Base-by-base conservation (phyloP, 2,113 vertebrate genomes). In the Opisthocomus hoazin region DNA sequence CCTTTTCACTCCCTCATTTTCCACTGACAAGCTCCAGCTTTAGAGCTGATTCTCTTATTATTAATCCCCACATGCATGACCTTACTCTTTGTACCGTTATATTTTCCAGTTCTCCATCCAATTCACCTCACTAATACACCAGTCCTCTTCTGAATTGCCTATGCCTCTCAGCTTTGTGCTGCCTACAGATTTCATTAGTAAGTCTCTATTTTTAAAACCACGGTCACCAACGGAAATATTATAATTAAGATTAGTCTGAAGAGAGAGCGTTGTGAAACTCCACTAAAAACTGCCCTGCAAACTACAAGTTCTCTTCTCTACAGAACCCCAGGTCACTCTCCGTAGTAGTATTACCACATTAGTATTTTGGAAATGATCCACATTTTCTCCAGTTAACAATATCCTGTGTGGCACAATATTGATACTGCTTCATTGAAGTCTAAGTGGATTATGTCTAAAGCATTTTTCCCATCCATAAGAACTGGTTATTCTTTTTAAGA, bases 381-480 rank as follows among this genome's bases (percentile, higher is more conserved):
- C 58, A 24, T 74, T 95, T 91, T 95, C 87, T 93, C 57, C 84
- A 80, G 91, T 85, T 93, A 94, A 93, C 90, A 96, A 93, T 94
- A 95, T 90, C 93, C 87, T 84, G 83, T 77, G 84, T 95, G 92
- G 90, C 87, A 93, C 66, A 76, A 88, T 94, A 95, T 89, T 88
- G 82, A 94, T 96, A 94, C 88, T 77, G 85, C 75, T 82, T 94
- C 92, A 94, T 86, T 96, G 94, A 96, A 95, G 91, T 83, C 94
- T 96, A 97, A 94, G 90, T 94, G 75, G 94, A 96, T 94, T 95
- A 96, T 22, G 70, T 77, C 94, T 85, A 57, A 93, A 93, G 84
- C 75, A 85, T 90, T 97, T 96, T 91, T 71, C 84, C 84, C 81
- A 87, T 78, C 89, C 37, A 29, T 68, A 91, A 95, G 81, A 91